phyloP scores from a whole-genome alignment of 2,113 vertebrate species.

The Rynchops niger region DNA sequence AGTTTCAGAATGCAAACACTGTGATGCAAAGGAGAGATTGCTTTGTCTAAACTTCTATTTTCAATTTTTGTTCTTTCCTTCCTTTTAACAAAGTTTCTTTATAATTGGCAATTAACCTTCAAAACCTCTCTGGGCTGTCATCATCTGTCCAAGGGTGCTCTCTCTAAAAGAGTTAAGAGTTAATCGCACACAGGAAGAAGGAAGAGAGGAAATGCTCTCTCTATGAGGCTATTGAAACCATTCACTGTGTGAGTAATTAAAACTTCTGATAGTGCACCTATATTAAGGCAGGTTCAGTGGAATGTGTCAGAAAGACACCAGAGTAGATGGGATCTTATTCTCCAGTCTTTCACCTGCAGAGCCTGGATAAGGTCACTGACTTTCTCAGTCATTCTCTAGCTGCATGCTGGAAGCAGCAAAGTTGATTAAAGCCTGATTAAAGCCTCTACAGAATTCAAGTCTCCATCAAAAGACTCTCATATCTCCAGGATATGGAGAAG shows the following conservation, averaged over 20 bases:
- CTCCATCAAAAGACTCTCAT: background rate
- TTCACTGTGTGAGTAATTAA: slow-evolving; percentile 18
- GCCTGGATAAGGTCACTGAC: background rate
- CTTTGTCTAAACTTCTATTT: background rate
- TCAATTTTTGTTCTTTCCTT: background rate
- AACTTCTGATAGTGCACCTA: background rate
- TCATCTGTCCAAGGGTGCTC: background rate
- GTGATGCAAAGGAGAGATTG: background rate
- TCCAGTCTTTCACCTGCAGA: background rate
- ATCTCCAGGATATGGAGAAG: too few species aligned
- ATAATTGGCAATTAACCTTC: slow-evolving; percentile 59
- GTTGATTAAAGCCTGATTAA: background rate
- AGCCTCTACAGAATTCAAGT: background rate
- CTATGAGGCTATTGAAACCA: background rate
- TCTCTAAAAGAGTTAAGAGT: background rate
- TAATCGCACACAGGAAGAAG: background rate
- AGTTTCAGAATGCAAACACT: background rate
- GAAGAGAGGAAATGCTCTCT: background rate
- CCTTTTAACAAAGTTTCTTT: background rate
- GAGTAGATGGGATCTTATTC: background rate
- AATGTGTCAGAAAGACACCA: background rate
- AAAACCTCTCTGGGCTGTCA: background rate
- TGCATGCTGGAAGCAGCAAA: background rate
- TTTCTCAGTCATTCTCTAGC: background rate
- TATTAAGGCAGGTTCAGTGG: background rate